Percentiles rank a stretch among this genome's conserved stretches.
phyloP scores from a whole-genome alignment of 2,113 vertebrate species.

The Heterocephalus glaber region DNA sequence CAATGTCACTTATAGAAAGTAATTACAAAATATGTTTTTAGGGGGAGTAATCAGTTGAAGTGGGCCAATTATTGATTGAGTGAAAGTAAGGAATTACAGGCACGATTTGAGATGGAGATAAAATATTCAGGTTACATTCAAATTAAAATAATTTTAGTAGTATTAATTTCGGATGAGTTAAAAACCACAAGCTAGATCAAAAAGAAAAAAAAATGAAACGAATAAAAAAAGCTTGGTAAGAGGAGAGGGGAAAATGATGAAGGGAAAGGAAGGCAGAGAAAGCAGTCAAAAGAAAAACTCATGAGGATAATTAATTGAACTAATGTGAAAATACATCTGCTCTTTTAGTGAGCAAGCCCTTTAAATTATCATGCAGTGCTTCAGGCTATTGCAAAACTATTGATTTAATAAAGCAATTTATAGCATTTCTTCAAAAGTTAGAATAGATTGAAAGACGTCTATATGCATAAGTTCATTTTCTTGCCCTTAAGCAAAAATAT shows the following conservation, averaged over 20 bases:
- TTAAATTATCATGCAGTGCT: slow-evolving; percentile 52
- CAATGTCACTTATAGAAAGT: neutral
- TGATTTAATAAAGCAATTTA: slow-evolving; percentile 52
- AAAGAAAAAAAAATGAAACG: neutral
- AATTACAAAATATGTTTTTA: neutral
- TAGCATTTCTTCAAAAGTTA: slow-evolving; percentile 1
- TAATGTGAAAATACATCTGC: slow-evolving; percentile 40
- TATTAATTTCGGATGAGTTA: neutral
- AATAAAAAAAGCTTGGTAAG: neutral
- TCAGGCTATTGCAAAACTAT: neutral
- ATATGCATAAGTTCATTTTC: slow-evolving; percentile 2
- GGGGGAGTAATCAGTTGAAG: neutral
- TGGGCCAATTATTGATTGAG: neutral
- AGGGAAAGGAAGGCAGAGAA: neutral
- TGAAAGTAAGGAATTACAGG: neutral
- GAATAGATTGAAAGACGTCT: neutral
- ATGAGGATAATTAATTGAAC: slow-evolving; percentile 21
- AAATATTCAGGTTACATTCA: neutral
- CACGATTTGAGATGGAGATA: neutral
- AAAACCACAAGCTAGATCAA: neutral
- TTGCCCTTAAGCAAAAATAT: slow-evolving; percentile 10
- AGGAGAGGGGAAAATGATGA: neutral
- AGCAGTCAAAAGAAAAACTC: neutral
- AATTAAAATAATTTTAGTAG: neutral
- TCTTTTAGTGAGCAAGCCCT: slow-evolving; percentile 36